Base-by-base conservation (phyloP, 2,797 vertebrate species). In the Coccyzus lansbergi region DNA sequence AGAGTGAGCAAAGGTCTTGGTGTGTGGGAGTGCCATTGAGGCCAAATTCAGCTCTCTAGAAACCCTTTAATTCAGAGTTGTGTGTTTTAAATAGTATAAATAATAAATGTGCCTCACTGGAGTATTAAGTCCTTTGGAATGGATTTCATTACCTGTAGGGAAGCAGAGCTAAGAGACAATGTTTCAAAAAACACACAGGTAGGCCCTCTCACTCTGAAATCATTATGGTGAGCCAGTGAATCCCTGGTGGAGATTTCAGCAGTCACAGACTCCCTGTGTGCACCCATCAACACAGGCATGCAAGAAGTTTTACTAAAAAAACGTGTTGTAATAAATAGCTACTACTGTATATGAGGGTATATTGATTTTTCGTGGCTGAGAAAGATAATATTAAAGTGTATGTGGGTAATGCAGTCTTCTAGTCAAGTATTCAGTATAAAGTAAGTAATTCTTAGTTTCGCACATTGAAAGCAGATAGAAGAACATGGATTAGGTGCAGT, bases 91-190 rank as follows among this genome's bases (percentile, higher is more conserved):
- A 25, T 5, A 25, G 10, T 3, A 1, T 5, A 40, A n/a, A n/a
- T 42, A 36, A 46, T 33, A 26, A 17, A 15, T 42, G 38, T 20
- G 21, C 33, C 46, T 59, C 9, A 38, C 12, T 1, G 2, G 29
- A 21, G 13, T 58, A 13, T 31, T 24, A 68, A 63, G 34, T 15
- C 1, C 0, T n/a, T 36, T 0, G 0, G 40, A 51, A 6, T 29
- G 22, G 19, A 25, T 42, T 60, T 72, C 20, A 15, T 21, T 34
- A 53, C 25, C 18, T 36, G 21, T 22, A 10, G 7, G 26, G 28
- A 25, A 67, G 16, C 60, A 72, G 29, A 28, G 33, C 26, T 28
- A 53, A 49, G 48, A 55, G 55, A 15, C 21, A 29, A 15, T 51
- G 10, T 34, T 49, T 28, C 21, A 44, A 18, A 44, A 36, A 67